A percentile compares a stretch with the other conserved stretches of the same genome.
phyloP scores from a whole-genome alignment of 2,888 invertebrate genomes.

The Drosophila rubida region DNA sequence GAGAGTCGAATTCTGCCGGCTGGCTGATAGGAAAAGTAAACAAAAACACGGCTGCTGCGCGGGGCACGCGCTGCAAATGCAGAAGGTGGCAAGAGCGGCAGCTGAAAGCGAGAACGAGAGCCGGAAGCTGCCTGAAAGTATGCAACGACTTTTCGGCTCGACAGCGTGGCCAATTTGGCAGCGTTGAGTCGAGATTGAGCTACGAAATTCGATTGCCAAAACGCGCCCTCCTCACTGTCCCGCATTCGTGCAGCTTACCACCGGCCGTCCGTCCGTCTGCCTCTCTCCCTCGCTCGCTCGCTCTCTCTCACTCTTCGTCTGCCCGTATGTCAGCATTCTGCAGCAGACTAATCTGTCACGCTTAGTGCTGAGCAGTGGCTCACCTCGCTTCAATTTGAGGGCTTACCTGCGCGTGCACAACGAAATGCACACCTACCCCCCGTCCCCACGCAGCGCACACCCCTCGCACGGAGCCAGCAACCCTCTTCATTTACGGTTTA shows the following conservation, averaged over 20 bases:
- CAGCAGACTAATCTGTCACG: slow-evolving; percentile 71
- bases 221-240: slow-evolving; percentile 24
- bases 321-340: slow-evolving; percentile 78
- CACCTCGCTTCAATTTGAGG: slow-evolving; percentile 25
- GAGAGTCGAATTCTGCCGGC: slow-evolving; percentile 22
- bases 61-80: slow-evolving; percentile 43
- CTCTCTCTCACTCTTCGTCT: too few species aligned
- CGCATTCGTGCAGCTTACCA: slow-evolving; percentile 60
- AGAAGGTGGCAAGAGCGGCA: slow-evolving; percentile 46
- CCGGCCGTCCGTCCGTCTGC: neutral
- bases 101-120: slow-evolving; percentile 64
- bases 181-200: slow-evolving; percentile 8
- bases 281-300: too few species aligned
- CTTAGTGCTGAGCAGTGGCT: slow-evolving; percentile 41
- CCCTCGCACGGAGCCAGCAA: slow-evolving; percentile 38
- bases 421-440: slow-evolving; percentile 47
- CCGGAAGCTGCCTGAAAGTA: slow-evolving; percentile 78
- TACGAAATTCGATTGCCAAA: slow-evolving; percentile 44
- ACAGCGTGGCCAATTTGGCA: slow-evolving; percentile 55
- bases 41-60: slow-evolving; percentile 28
- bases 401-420: slow-evolving; percentile 59
- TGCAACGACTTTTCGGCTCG: slow-evolving; percentile 59
- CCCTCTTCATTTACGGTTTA: slow-evolving; percentile 79
- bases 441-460: neutral
- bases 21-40: slow-evolving; percentile 48